Evolutionary conservation across 2,888 invertebrate species (phyloP), one percentile per base, ranked within the genome.

Genomic region (Chrysolina oricalcia): DNA sequence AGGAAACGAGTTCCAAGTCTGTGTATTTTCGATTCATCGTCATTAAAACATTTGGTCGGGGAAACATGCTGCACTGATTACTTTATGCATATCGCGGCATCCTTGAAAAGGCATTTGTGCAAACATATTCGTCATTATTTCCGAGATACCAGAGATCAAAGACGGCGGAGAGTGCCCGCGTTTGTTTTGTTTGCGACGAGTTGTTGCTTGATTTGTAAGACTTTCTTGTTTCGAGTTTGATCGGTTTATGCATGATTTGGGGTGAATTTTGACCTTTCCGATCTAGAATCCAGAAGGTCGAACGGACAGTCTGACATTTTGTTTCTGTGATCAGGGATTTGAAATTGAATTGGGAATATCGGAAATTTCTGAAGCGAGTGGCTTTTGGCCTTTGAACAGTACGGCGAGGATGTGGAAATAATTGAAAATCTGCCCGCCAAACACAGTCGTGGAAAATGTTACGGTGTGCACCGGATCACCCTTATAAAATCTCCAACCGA

Each of bases 111-210:
- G 74, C 75, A 75, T 78, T 76, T 75, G 78, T 73, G 77, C 81
- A 78, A 79, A 78, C 79, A 77, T 71, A 76, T 78, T 75, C 76
- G 79, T 80, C 81, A 80, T 81, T 81, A 81, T 79, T 81, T 79
- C 77, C 74, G 67, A 78, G 78, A 80, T 78, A 80, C 74, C 74
- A 73, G 75, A 80, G 76, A 77, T 81, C 81, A 81, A 81, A 78
- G 78, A 56, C 69, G 74, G 73, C 50, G 50, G 15, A 21, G 48
- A 68, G 19, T 41, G 53, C 15, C 50, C 40, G 35, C 43, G 35
- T 67, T 43, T 21, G 67, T 67, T 67, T 67, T 19, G 43, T 67
- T 50, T 67, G n/a, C 67, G 21, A 21, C 15, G n/a, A 50, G 27
- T 50, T 50, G 27, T 50, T 27, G 67, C 67, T 67, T 50, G 35